phyloP scores from a whole-genome alignment of 2,113 vertebrate species.

The Tringa solitaria region DNA sequence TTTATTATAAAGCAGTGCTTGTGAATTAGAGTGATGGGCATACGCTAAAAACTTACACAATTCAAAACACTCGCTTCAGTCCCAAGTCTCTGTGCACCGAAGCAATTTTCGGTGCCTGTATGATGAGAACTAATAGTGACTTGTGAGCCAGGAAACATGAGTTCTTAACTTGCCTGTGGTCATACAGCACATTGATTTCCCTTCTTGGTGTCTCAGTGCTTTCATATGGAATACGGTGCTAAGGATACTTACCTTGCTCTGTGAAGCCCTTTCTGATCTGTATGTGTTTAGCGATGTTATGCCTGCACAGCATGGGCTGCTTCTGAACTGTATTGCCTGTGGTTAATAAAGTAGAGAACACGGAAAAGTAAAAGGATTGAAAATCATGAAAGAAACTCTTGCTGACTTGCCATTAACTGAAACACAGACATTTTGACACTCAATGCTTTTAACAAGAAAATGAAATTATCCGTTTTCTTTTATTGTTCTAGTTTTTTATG shows the following conservation, averaged over 20 bases:
- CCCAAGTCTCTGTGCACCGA: neutral
- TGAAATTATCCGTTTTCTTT: neutral
- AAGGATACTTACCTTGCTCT: neutral
- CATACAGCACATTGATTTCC: constrained; percentile 7
- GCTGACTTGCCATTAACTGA: neutral
- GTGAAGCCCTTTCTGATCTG: neutral
- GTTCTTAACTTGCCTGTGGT: constrained; percentile 38
- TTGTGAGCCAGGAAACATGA: constrained; percentile 12
- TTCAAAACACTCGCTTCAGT: neutral
- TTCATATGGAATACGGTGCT: neutral
- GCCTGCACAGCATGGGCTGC: neutral
- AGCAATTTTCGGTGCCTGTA: neutral
- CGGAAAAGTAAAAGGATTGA: neutral
- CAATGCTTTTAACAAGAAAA: neutral
- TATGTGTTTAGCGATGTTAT: neutral
- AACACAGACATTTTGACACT: neutral
- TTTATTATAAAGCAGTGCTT: neutral
- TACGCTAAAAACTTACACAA: neutral
- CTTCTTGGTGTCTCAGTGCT: neutral
- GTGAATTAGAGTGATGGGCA: neutral
- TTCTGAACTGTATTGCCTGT: neutral
- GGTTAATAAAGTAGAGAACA: neutral
- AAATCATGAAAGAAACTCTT: neutral
- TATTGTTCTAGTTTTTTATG: neutral
- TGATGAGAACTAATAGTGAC: constrained; percentile 18